Evolutionary conservation across 37 sponge, comb jelly and placozoan species (phyloP).

Genomic region (Spongia lamella): DNA sequence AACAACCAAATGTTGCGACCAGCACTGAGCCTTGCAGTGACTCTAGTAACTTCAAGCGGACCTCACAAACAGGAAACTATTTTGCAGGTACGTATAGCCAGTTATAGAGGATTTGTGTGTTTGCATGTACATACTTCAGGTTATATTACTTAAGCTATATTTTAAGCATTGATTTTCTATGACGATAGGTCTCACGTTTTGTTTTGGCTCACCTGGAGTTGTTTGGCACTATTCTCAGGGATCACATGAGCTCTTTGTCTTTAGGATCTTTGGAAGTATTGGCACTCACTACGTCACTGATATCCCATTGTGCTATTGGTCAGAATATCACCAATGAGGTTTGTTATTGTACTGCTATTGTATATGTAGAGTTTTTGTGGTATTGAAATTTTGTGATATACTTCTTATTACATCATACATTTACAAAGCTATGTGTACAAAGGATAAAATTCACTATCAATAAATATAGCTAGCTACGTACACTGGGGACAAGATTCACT

Average conservation of each 20-base stretch:
- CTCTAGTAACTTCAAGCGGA: slow-evolving; percentile 63
- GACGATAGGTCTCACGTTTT: slow-evolving; percentile 38
- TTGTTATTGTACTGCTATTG: too few species aligned
- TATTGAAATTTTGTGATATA: too few species aligned
- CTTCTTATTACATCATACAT: too few species aligned
- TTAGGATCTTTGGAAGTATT: slow-evolving; percentile 66
- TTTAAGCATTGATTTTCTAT: background rate
- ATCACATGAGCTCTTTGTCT: slow-evolving; percentile 9
- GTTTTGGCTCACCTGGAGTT: slow-evolving; percentile 67
- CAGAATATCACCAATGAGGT: slow-evolving; percentile 7
- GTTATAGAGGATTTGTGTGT: background rate
- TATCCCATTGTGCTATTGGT: slow-evolving; percentile 63
- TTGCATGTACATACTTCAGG: background rate
- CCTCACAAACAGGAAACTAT: slow-evolving; percentile 60
- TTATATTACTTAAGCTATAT: background rate
- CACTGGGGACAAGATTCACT: too few species aligned
- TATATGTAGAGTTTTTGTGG: too few species aligned
- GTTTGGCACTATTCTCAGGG: slow-evolving; percentile 63
- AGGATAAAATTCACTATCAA: too few species aligned
- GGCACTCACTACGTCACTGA: slow-evolving; percentile 67
- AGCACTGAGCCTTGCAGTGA: slow-evolving; percentile 53
- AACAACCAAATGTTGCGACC: slow-evolving; percentile 78
- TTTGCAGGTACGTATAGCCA: slow-evolving; percentile 38
- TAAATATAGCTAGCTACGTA: too few species aligned
- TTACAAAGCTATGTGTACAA: too few species aligned